A percentile compares a stretch with the other conserved stretches of the same genome.
These are phyloP conservation scores for Chloropsis hardwickii DNA, from an alignment of 2,113 vertebrate species.

Conservation along the genomic window DNA sequence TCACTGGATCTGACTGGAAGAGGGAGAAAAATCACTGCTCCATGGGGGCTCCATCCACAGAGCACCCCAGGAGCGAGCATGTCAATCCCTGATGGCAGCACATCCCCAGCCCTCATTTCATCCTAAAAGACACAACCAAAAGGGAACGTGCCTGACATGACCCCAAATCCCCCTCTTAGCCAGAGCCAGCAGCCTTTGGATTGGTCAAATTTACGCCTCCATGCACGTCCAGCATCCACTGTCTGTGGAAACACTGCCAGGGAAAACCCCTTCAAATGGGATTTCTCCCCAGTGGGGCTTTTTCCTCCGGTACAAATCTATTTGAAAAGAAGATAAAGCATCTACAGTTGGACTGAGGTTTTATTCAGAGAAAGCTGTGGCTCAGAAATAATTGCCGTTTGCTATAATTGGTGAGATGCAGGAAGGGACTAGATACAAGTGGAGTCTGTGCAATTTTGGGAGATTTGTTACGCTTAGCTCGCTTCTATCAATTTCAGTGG, in stretches of 20 bases:
- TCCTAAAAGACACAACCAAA: not conserved
- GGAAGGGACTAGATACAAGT: constrained; percentile 65
- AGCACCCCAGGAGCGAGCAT: rapidly evolving
- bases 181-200: not conserved
- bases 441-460: constrained; percentile 72
- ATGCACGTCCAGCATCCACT: not conserved
- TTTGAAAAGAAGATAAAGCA: constrained; percentile 48
- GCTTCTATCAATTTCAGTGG: constrained; percentile 76
- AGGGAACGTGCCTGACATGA: rapidly evolving
- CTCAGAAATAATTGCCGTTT: constrained; percentile 73
- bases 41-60: not conserved
- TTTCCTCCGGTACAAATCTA: not conserved
- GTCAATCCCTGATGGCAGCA: rapidly evolving
- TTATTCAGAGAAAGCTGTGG: constrained; percentile 61
- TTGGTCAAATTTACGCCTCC: not conserved
- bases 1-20: not conserved
- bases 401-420: constrained; percentile 73
- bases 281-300: not conserved
- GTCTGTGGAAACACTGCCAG: not conserved
- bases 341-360: constrained; percentile 27
- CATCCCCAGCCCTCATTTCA: not conserved
- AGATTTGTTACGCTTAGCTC: constrained; percentile 81
- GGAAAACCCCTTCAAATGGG: constrained; percentile 47
- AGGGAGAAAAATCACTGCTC: not conserved
- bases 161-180: not conserved